Conservation (phyloP, 2,113 vertebrate species). For the Hippocampus zosterae region DNA sequence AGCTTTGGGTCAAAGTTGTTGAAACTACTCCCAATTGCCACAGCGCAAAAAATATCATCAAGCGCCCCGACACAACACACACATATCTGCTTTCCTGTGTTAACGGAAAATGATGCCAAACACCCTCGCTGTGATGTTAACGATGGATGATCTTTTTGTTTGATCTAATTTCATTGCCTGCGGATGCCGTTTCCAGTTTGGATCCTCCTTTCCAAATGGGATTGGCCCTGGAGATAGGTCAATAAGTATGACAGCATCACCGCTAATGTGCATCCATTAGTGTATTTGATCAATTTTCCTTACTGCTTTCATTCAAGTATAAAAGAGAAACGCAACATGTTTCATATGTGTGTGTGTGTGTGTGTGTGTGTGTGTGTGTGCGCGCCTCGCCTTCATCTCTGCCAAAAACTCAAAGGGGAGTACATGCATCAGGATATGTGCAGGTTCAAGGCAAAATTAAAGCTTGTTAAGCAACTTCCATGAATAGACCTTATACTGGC, state of each 20-base stretch:
- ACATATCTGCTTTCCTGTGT: conserved; percentile 16
- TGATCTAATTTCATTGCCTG: conserved; percentile 44
- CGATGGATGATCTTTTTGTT: conserved; percentile 33
- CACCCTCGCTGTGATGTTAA: conserved; percentile 37
- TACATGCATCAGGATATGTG: background rate
- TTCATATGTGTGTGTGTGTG: background rate
- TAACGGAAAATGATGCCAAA: conserved; percentile 35
- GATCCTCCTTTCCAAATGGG: conserved; percentile 29
- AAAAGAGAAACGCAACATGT: background rate
- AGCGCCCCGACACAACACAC: conserved; percentile 7
- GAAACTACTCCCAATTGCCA: conserved; percentile 17
- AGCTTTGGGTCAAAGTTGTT: conserved; percentile 16
- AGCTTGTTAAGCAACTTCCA: background rate
- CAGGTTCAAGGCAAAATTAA: background rate
- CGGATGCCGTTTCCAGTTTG: conserved; percentile 15
- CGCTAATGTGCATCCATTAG: conserved; percentile 36
- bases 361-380: no score
- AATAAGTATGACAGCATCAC: conserved; percentile 28
- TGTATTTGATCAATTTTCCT: conserved; percentile 49
- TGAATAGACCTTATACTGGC: background rate
- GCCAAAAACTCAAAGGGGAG: background rate
- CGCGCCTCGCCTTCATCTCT: background rate
- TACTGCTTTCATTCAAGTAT: conserved; percentile 27
- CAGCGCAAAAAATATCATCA: conserved; percentile 17
- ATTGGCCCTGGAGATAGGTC: conserved; percentile 29